Base-by-base conservation (phyloP, 2,797 vertebrate species). In the Caiman crocodilus region DNA sequence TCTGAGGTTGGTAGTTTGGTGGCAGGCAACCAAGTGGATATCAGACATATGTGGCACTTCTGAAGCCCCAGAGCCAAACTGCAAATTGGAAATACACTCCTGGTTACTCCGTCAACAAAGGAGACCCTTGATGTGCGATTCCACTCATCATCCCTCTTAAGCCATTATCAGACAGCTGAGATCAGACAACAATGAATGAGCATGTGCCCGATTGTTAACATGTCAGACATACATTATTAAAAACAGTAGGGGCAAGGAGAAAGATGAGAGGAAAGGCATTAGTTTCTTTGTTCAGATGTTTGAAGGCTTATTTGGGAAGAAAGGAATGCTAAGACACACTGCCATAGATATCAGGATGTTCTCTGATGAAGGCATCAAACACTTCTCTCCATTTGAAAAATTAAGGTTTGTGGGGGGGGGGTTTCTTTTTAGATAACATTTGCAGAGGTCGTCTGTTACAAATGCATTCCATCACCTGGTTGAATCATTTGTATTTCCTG, bases 51-150 rank as follows among this genome's bases (percentile, higher is more conserved):
- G 0, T 76, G 89, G 77, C 30, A 79, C 85, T 97, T 97, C 96
- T 91, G 94, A 96, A 97, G 90, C 78, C 16, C 21, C 55, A 56
- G 92, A 79, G 74, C 90, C 89, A 94, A 97, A 93, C 95, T 96
- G 95, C 96, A 97, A 97, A 98, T 96, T 97, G 96, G 94, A 97
- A 97, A 97, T 2, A 76, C 67, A 21, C 90, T 96, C 94, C 90
- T 94, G 94, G 94, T 85, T 93, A 35, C 80, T 76, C 42, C 64
- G 13, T 74, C 58, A 26, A 97, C 94, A 97, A 96, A 97, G 92
- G 85, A 94, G 83, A 82, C 42, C 76, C 96, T 96, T 96, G 95
- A 97, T 96, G 96, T 97, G 93, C 90, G 90, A 91, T 96, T 96
- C 93, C 90, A 90, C 94, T 92, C 95, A 94, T 96, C 95, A 35